phyloP scores from a whole-genome alignment of 2,888 invertebrate genomes.

The Invenusta paracnida region DNA sequence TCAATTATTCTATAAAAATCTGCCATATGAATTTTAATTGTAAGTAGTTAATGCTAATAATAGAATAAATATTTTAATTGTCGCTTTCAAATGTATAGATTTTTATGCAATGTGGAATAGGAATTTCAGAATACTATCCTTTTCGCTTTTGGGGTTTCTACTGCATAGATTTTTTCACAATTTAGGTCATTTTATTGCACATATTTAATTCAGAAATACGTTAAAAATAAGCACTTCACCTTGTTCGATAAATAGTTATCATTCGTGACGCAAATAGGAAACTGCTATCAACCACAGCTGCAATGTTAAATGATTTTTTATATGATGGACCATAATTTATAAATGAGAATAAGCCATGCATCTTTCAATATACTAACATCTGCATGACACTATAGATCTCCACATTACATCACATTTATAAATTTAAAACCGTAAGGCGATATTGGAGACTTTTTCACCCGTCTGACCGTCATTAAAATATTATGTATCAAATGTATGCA shows the following conservation, averaged over 20 bases:
- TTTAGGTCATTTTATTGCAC: background rate
- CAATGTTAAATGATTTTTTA: background rate
- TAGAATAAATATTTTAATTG: background rate
- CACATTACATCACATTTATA: background rate
- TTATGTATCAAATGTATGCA: background rate
- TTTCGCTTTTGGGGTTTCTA: too few species aligned
- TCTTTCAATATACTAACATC: background rate
- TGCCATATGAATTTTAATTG: background rate
- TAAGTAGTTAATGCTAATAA: background rate
- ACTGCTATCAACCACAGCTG: background rate
- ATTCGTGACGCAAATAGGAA: background rate
- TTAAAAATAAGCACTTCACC: background rate
- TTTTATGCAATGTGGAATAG: background rate
- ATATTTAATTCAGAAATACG: background rate
- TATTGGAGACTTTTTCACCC: background rate
- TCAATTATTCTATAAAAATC: background rate
- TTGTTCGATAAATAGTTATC: background rate
- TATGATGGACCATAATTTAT: background rate
- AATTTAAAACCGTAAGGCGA: background rate
- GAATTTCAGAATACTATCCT: background rate
- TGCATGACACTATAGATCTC: background rate
- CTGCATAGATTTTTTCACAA: background rate
- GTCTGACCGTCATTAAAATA: background rate
- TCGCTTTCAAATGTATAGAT: background rate
- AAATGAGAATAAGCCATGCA: background rate